Evolutionary conservation across 2,797 vertebrate species (phyloP).

Genomic region (Pseudochaenichthys georgianus): DNA sequence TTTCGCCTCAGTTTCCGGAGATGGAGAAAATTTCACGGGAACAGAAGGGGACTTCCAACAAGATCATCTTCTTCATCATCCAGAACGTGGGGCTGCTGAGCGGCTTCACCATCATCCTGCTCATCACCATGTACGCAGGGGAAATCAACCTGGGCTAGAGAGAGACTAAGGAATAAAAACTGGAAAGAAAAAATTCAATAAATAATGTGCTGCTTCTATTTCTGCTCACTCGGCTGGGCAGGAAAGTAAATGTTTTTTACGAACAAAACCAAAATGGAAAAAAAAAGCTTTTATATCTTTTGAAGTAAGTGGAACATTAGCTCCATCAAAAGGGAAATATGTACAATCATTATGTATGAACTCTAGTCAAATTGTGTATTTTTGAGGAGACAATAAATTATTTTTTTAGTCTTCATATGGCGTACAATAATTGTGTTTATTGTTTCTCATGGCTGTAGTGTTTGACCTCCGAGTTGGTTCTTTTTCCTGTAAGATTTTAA

Average conservation of each 20-base stretch:
- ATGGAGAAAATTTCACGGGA: slow-evolving; percentile 82
- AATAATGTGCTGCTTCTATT: slow-evolving; percentile 42
- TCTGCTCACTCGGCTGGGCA: slow-evolving; percentile 32
- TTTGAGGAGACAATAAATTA: slow-evolving; percentile 71
- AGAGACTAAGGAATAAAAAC: not conserved
- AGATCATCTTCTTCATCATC: slow-evolving; percentile 84
- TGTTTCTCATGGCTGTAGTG: slow-evolving; percentile 12
- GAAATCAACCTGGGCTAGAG: slow-evolving; percentile 81
- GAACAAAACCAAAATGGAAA: slow-evolving; percentile 50
- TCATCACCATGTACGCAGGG: slow-evolving; percentile 85
- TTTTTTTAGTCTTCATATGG: slow-evolving; percentile 68
- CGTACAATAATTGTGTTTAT: slow-evolving; percentile 28
- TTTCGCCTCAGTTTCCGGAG: slow-evolving; percentile 82
- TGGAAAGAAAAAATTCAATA: not conserved
- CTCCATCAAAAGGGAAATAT: slow-evolving; percentile 48
- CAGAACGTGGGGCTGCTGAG: slow-evolving; percentile 85
- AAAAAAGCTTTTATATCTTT: slow-evolving; percentile 50
- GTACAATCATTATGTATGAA: slow-evolving; percentile 66
- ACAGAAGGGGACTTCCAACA: slow-evolving; percentile 58
- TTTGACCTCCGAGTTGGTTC: slow-evolving; percentile 13
- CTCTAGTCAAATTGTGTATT: slow-evolving; percentile 59
- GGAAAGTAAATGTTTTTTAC: slow-evolving; percentile 63
- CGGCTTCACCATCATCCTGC: slow-evolving; percentile 84
- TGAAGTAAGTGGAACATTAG: slow-evolving; percentile 54
- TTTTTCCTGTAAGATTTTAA: not conserved